phyloP scores from a whole-genome alignment of 2,797 vertebrate species.

The Sebastes vulpes region DNA sequence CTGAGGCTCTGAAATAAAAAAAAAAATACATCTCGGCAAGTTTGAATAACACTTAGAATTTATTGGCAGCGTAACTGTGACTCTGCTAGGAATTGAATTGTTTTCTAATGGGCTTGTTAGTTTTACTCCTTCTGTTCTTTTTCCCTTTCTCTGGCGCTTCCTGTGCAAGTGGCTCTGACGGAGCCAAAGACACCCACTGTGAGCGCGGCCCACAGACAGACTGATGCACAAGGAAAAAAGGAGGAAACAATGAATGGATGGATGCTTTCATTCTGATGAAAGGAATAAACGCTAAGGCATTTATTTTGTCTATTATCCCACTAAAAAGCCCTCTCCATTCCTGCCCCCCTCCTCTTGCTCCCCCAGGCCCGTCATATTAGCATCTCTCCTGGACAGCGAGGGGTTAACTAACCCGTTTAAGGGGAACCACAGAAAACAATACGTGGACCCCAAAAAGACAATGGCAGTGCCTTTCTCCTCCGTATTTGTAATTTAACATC shows the following conservation, averaged over 20 bases:
- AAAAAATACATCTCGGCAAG: slow-evolving; percentile 12
- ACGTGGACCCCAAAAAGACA: slow-evolving; percentile 86
- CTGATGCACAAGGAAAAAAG: slow-evolving; percentile 63
- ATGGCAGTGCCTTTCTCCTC: slow-evolving; percentile 85
- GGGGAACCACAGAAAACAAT: slow-evolving; percentile 88
- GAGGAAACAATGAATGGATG: slow-evolving; percentile 75
- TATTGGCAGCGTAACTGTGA: slow-evolving; percentile 19
- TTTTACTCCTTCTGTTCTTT: slow-evolving; percentile 58
- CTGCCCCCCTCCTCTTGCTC: slow-evolving; percentile 30
- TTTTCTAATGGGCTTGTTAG: slow-evolving; percentile 62
- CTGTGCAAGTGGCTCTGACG: slow-evolving; percentile 44
- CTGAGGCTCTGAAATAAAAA: not conserved
- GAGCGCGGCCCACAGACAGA: slow-evolving; percentile 64
- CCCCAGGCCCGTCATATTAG: slow-evolving; percentile 79
- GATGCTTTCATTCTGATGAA: slow-evolving; percentile 86
- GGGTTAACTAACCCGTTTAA: slow-evolving; percentile 89
- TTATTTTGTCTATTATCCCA: slow-evolving; percentile 83
- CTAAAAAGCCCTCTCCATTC: slow-evolving; percentile 81
- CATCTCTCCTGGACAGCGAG: slow-evolving; percentile 75
- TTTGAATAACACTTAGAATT: slow-evolving; percentile 19
- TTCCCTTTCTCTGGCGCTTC: slow-evolving; percentile 43
- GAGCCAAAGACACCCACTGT: slow-evolving; percentile 59
- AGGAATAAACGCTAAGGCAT: slow-evolving; percentile 80
- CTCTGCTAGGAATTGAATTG: slow-evolving; percentile 38
- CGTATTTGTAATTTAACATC: slow-evolving; percentile 92